phyloP scores from a whole-genome alignment of 2,797 vertebrate species.

The Erpetoichthys calabaricus region DNA sequence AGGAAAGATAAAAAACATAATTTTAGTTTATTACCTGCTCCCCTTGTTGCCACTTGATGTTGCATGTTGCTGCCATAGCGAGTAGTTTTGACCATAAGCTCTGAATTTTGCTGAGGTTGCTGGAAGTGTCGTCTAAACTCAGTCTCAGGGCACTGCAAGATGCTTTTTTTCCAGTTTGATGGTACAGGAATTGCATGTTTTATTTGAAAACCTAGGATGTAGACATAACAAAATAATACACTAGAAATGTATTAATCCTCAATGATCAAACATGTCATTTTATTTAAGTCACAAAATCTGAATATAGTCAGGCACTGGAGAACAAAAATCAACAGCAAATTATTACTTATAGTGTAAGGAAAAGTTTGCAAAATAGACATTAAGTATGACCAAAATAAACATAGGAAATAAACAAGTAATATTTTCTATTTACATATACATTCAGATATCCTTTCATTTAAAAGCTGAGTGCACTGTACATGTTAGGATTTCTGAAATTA shows the following conservation, averaged over 20 bases:
- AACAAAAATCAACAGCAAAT: too few relatives aligned
- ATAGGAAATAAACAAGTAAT: too few relatives aligned
- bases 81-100: slow-evolving; percentile 30
- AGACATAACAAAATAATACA: background rate
- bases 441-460: too few relatives aligned
- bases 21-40: slow-evolving; percentile 38
- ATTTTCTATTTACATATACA: too few relatives aligned
- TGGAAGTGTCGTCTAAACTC: slow-evolving; percentile 46
- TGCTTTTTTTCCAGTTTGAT: slow-evolving; percentile 20
- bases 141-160: slow-evolving; percentile 28
- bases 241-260: background rate
- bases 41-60: slow-evolving; percentile 25
- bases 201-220: slow-evolving; percentile 24
- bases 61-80: slow-evolving; percentile 35
- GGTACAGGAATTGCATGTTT: slow-evolving; percentile 20
- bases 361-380: too few relatives aligned
- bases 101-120: slow-evolving; percentile 33
- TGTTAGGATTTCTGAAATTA: too few relatives aligned
- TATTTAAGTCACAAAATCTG: too few relatives aligned
- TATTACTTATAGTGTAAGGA: too few relatives aligned
- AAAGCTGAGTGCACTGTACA: too few relatives aligned
- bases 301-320: too few relatives aligned
- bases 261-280: background rate
- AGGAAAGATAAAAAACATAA: background rate
- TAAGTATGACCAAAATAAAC: too few relatives aligned